Evolutionary conservation across 2,113 vertebrate species (phyloP).

Genomic region (Myotis yumanensis): DNA sequence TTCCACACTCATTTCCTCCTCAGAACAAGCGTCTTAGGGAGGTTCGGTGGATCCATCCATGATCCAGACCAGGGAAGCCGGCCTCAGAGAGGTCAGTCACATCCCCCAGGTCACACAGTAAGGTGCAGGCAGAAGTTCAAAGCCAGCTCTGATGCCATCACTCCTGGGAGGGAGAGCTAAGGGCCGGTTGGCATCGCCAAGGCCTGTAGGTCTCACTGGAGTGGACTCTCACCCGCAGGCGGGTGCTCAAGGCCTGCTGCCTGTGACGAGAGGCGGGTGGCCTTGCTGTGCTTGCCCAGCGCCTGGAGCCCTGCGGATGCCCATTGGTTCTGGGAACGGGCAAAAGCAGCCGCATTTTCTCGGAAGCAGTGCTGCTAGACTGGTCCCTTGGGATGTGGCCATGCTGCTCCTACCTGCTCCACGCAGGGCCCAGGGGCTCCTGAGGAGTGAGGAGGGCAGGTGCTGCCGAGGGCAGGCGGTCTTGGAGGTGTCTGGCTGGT

Average conservation of each 20-base stretch:
- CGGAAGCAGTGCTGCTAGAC: background rate
- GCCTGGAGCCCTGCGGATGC: background rate
- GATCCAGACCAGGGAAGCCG: background rate
- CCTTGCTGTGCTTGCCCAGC: background rate
- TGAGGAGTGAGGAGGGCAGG: background rate
- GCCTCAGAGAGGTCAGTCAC: background rate
- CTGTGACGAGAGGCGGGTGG: background rate
- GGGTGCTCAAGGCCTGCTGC: background rate
- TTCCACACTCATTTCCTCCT: background rate
- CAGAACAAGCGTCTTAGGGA: background rate
- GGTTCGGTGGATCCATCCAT: background rate
- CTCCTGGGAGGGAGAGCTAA: background rate
- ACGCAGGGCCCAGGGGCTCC: background rate
- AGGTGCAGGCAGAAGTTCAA: background rate
- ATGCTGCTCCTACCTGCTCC: background rate
- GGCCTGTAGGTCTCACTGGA: background rate
- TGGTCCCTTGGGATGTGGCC: background rate
- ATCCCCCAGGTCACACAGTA: background rate
- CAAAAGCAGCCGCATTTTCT: slow-evolving; percentile 43
- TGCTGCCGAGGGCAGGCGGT: background rate
- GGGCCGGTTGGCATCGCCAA: background rate
- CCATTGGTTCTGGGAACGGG: slow-evolving; percentile 29
- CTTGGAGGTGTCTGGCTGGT: background rate
- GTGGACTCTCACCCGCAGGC: background rate
- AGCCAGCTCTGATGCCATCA: background rate